Base-by-base conservation (phyloP, 2,888 invertebrate species). In the Tiphia femorata region DNA sequence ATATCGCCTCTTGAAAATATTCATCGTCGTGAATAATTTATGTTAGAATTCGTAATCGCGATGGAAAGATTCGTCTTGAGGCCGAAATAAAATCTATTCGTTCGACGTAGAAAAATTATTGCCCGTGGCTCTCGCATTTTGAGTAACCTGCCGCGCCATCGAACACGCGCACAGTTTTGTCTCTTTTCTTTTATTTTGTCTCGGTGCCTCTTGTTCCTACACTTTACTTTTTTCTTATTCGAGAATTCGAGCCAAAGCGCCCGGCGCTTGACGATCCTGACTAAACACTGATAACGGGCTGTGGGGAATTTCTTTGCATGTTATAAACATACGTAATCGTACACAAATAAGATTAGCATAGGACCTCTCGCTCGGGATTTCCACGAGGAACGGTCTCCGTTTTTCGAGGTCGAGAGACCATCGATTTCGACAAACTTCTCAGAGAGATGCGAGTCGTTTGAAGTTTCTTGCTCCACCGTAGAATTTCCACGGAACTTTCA, bases 281-380 rank as follows among this genome's bases (percentile, higher is more conserved):
- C 82, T 82, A 83, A 83, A 83, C 82, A 83, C 75, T 78, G 82
- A 82, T 82, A 83, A 83, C 80, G 77, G 73, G 61, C 68, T 65
- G 62, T 64, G 58, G 67, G 67, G 78, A 77, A 80, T 81, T 81
- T 81, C 82, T 83, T 82, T 83, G 81, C 82, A 81, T 82, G 81
- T 79, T 81, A 82, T 80, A 82, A 82, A 82, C 82, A 83, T 81
- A 79, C 81, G 79, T 82, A 82, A 82, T 83, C 81, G 79, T 82
- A 82, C 79, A 81, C 81, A 82, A 83, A 82, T 82, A 82, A 80
- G 79, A 83, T 83, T 82, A 83, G 79, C 82, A 82, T 82, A 81
- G 75, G 74, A 78, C 75, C 71, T 70, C 73, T 64, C 62, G 63
- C 60, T 68, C 60, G 51, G 72, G 67, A 74, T 70, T 72, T 67